Evolutionary conservation across 2,113 vertebrate species (phyloP).

Genomic region (Sigmodon hispidus): DNA sequence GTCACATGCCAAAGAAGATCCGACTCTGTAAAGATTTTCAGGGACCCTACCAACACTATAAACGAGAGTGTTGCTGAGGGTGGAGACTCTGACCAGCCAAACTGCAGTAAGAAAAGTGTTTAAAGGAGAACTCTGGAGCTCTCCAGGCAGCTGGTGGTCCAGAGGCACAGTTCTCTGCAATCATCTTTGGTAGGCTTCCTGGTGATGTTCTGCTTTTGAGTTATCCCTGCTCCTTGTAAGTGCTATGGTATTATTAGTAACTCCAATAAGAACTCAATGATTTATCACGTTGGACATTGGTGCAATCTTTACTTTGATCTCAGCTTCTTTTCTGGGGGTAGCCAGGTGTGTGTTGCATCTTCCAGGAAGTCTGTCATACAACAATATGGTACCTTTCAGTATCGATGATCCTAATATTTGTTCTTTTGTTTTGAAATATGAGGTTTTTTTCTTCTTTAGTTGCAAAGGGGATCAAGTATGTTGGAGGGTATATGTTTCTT

Average conservation of each 20-base stretch:
- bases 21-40: neutral
- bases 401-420: neutral
- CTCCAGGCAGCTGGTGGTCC: neutral
- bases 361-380: neutral
- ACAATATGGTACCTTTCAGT: neutral
- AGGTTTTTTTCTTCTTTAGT: neutral
- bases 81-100: neutral
- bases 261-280: neutral
- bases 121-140: neutral
- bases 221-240: neutral
- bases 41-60: neutral
- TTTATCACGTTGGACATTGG: neutral
- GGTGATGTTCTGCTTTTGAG: neutral
- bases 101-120: neutral
- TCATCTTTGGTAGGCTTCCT: neutral
- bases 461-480: neutral
- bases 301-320: neutral
- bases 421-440: constrained; percentile 28
- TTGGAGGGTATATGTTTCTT: constrained; percentile 28
- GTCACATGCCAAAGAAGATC: neutral
- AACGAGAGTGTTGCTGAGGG: neutral
- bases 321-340: neutral
- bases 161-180: neutral
- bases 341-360: neutral
- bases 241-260: neutral